Base-by-base conservation (phyloP, 2,888 invertebrate genomes). In the Scaptomyza reducta region DNA sequence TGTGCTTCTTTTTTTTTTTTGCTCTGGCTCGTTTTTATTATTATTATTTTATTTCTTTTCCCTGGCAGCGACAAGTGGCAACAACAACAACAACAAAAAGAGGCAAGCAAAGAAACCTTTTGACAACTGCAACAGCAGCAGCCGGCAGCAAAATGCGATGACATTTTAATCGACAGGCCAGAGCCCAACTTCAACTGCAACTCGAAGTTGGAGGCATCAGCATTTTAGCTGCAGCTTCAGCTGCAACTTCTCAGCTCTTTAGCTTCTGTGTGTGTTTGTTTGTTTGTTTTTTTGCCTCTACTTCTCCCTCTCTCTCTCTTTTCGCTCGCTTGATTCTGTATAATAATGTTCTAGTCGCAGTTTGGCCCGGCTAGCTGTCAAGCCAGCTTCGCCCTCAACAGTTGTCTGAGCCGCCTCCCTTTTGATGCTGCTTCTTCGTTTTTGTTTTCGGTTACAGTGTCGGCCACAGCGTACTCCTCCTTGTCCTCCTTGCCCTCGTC, bases 111-210 rank as follows among this genome's bases (percentile, higher is more conserved):
- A 40, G 40, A 71, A 79, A 70, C 74, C 75, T 76, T 75, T 72
- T 70, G 71, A 78, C 81, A 80, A 79, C 72, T 70, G 65, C 65
- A 78, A 66, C 69, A 61, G 42, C 69, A 61, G 42, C 66, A 61
- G 61, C 78, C 81, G 70, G 85, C 87, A 85, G 87, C 87, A 63
- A 87, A 82, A 77, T 70, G 85, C 74, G 79, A 87, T 85, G 83
- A 87, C 83, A 88, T 88, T 84, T 84, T 88, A 88, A 84, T 84
- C 83, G 86, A 80, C 84, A 86, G 77, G 77, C 50, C 81, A 58
- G 58, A 46, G 56, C 54, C 2, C 46, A 4, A 31, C 46, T 62
- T 5, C 40, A n/a, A 42, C 22, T 44, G 1, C n/a, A n/a, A 35
- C 14, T 29, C 5, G 22, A 1, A 31, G 14, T 29, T 38, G 5